Conservation (phyloP, 2,113 vertebrate species). For the Prolemur simus region DNA sequence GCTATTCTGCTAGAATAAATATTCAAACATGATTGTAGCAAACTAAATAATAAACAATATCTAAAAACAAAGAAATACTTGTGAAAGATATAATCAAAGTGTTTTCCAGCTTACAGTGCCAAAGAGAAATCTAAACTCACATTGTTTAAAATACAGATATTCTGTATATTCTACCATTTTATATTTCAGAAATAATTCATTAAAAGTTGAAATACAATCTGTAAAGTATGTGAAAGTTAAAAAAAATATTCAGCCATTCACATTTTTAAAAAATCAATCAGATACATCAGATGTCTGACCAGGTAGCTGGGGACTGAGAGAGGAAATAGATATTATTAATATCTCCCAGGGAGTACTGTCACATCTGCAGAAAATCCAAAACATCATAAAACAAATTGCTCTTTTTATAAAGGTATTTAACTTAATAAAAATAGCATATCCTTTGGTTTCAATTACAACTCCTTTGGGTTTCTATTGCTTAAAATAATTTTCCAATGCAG, state of each 20-base stretch:
- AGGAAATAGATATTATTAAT: not conserved
- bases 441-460: not conserved
- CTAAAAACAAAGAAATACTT: not conserved
- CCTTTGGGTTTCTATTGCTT: not conserved
- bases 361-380: not conserved
- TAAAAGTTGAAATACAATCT: not conserved
- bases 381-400: not conserved
- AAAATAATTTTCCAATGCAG: not conserved
- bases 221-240: not conserved
- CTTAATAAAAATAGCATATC: not conserved
- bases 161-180: not conserved
- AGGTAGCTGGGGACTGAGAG: not conserved
- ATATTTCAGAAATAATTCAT: not conserved
- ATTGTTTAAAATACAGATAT: not conserved
- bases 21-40: not conserved
- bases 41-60: not conserved
- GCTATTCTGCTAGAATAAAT: not conserved
- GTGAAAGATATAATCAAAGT: not conserved
- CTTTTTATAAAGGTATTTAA: not conserved
- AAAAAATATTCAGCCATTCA: not conserved
- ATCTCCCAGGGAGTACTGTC: not conserved
- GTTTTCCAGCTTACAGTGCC: not conserved
- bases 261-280: not conserved
- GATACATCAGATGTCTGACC: not conserved
- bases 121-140: conserved; percentile 2